phyloP scores from a whole-genome alignment of 2,888 invertebrate genomes.

The Pandemis heparana region DNA sequence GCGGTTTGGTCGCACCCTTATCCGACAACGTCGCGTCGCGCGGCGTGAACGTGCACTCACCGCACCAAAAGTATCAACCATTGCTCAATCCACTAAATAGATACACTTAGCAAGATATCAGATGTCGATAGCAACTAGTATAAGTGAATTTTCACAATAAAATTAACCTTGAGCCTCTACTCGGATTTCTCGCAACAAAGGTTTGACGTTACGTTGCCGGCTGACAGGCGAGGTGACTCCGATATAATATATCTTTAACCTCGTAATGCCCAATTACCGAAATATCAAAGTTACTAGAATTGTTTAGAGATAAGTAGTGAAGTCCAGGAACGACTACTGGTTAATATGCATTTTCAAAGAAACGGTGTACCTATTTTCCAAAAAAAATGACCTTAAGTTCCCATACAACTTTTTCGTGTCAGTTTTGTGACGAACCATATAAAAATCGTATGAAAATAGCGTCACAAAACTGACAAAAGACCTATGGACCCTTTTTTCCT shows the following conservation, averaged over 20 bases:
- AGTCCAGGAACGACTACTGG: too few relatives aligned
- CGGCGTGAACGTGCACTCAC: neutral
- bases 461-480: too few relatives aligned
- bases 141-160: conserved; percentile 28
- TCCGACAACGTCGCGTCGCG: too few relatives aligned
- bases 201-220: conserved; percentile 27
- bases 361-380: too few relatives aligned
- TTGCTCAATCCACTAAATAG: conserved; percentile 8
- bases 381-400: too few relatives aligned
- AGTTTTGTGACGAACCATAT: too few relatives aligned
- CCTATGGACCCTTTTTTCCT: too few relatives aligned
- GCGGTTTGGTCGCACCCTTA: too few relatives aligned
- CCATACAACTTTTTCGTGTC: too few relatives aligned
- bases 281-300: neutral
- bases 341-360: too few relatives aligned
- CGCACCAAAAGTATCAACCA: neutral
- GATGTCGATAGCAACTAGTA: conserved; percentile 23
- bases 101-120: conserved; percentile 23
- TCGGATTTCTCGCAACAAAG: conserved; percentile 27
- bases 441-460: too few relatives aligned
- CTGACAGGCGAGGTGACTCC: conserved; percentile 12
- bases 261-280: neutral
- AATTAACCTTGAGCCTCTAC: conserved; percentile 21
- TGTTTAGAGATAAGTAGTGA: too few relatives aligned
- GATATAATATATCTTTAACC: neutral